Evolutionary conservation across 2,113 vertebrate species (phyloP).

Genomic region (Hyperopisus bebe): DNA sequence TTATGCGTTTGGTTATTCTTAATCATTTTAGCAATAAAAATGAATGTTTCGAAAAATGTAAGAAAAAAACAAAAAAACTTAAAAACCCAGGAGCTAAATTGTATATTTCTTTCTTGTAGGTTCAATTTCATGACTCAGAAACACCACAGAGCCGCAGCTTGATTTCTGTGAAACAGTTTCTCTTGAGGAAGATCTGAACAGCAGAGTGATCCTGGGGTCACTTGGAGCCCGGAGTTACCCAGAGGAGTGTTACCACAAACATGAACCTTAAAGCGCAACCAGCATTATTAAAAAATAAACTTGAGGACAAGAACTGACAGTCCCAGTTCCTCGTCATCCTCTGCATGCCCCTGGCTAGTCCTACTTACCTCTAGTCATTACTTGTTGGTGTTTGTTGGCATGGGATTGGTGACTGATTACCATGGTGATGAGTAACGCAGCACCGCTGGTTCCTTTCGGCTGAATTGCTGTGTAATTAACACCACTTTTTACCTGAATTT

Average conservation of each 20-base stretch:
- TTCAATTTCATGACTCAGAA: neutral
- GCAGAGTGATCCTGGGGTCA: neutral
- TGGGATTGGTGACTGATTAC: neutral
- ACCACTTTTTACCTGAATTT: neutral
- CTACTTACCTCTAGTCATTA: neutral
- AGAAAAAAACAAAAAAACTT: neutral
- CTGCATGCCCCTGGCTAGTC: neutral
- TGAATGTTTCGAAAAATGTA: neutral
- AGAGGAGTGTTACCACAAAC: neutral
- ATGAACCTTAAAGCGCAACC: neutral
- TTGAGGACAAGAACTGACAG: neutral
- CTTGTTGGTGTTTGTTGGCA: neutral
- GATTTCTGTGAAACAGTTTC: neutral
- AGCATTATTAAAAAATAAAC: constrained; percentile 3
- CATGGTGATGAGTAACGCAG: neutral
- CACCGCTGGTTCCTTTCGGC: neutral
- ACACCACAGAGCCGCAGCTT: neutral
- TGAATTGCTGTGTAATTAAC: neutral
- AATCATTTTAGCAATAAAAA: neutral
- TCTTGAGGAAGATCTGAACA: neutral
- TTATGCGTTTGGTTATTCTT: neutral
- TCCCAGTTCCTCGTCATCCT: neutral
- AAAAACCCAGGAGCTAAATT: neutral
- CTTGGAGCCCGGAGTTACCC: neutral
- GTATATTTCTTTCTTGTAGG: neutral